Evolutionary conservation across 2,888 invertebrate species (phyloP), one percentile per base, ranked within the genome.

Genomic region (Quadroppia sp.): DNA sequence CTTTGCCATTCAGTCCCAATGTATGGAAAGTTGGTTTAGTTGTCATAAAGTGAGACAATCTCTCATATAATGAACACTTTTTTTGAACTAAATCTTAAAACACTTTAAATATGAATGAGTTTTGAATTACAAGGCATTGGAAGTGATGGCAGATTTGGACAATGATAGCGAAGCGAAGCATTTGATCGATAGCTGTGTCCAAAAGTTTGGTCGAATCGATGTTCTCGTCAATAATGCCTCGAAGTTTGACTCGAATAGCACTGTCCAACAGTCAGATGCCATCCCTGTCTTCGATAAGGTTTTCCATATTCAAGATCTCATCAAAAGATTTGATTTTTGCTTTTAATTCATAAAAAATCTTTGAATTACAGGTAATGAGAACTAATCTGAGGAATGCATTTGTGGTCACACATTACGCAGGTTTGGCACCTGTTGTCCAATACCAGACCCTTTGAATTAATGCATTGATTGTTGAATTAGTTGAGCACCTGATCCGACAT

Each of bases 191-290:
- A 30, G n/a, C 17, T 61, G 61, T 0, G 36, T 75, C 11, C n/a
- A 32, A 17, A 53, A 64, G 1, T 75, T 48, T 45, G 71, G 71
- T 11, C 32, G 61, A 1, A 11, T 75, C 1, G 75, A 75, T 53
- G 20, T 74, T n/a, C 23, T 75, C 3, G 74, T 75, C 13, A 75
- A 75, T 48, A 75, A 75, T 45, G 75, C 75, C 13, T 74, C 69
- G 9, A 15, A 23, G 42, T 69, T 69, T 42, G 69, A 69, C n/a
- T 42, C 25, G 28, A 45, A 15, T 25, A 69, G 69, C 28, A 45
- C 42, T 45, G 45, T 69, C 13, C 20, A 69, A 45, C 1, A 11
- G 1, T 1, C 45, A 1, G 45, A 45, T 69, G 45, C 45, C 15
- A 9, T 69, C 36, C 9, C 42, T 6, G 36, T 69, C 1, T 69